A percentile compares a stretch with the other conserved stretches of the same genome.
phyloP scores from a whole-genome alignment of 2,888 invertebrate species.

The Hirtodrosophila duncani region DNA sequence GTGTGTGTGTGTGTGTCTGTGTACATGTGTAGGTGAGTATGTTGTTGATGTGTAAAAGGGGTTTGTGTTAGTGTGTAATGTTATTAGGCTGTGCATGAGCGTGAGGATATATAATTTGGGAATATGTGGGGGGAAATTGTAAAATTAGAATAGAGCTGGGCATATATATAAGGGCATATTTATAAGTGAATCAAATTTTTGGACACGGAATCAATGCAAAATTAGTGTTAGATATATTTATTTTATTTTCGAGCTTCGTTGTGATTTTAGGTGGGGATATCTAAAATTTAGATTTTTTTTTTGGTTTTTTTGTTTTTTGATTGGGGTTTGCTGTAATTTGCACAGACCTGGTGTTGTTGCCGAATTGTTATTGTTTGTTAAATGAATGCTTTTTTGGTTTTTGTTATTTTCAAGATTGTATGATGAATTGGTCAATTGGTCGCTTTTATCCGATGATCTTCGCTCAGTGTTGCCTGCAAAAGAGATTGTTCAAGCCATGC shows the following conservation, averaged over 20 bases:
- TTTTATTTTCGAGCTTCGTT: neutral
- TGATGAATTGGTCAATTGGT: slow-evolving; percentile 78
- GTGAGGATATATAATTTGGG: slow-evolving; percentile 23
- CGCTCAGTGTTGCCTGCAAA: slow-evolving; percentile 78
- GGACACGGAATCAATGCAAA: neutral
- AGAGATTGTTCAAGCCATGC: slow-evolving; percentile 79
- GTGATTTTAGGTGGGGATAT: slow-evolving; percentile 4
- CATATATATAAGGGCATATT: too few species aligned
- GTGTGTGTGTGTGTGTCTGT: slow-evolving; percentile 11
- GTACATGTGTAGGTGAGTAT: slow-evolving; percentile 18
- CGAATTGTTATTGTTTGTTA: slow-evolving; percentile 78
- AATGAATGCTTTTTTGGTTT: slow-evolving; percentile 78
- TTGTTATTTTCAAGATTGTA: slow-evolving; percentile 78
- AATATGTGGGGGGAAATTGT: slow-evolving; percentile 10
- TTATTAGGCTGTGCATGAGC: slow-evolving; percentile 29
- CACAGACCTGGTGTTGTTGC: slow-evolving; percentile 79
- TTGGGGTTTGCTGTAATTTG: slow-evolving; percentile 63
- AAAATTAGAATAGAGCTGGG: too few species aligned
- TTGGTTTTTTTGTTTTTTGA: slow-evolving; percentile 13
- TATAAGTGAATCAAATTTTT: too few species aligned
- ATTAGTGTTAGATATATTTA: neutral
- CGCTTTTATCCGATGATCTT: slow-evolving; percentile 79
- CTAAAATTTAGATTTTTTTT: slow-evolving; percentile 26
- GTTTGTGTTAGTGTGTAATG: neutral
- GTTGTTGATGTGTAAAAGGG: neutral